phyloP scores from a whole-genome alignment of 2,888 invertebrate genomes.

The Meiosimyza platycephala region DNA sequence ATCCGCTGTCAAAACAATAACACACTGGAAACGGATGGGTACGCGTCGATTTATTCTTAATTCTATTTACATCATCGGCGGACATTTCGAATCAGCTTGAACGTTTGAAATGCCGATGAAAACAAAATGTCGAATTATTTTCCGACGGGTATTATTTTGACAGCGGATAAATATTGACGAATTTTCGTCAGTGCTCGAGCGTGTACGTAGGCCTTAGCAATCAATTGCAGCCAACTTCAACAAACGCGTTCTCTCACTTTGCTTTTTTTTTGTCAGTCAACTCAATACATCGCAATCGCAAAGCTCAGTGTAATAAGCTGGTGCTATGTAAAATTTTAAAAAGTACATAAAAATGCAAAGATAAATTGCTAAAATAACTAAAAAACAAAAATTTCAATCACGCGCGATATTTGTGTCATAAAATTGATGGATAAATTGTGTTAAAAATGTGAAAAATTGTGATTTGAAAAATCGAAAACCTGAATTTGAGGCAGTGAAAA shows the following conservation, averaged over 20 bases:
- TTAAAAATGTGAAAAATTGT: constrained; percentile 43
- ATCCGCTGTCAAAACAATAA: no score
- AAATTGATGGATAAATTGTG: constrained; percentile 37
- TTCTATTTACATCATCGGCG: no score
- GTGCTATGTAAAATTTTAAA: constrained; percentile 47
- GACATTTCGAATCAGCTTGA: no score
- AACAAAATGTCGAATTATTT: no score
- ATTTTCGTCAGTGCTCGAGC: no score
- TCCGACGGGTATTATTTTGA: no score
- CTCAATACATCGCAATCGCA: constrained; percentile 29
- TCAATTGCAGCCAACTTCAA: constrained; percentile 34
- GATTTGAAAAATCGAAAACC: constrained; percentile 54
- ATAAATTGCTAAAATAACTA: constrained; percentile 49
- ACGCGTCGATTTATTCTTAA: no score
- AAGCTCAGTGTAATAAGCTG: constrained; percentile 25
- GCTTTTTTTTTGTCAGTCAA: constrained; percentile 34
- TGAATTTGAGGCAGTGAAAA: constrained; percentile 52
- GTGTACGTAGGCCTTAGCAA: not conserved
- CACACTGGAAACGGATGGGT: no score
- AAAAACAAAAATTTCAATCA: constrained; percentile 47
- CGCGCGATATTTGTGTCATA: constrained; percentile 22
- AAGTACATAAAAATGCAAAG: constrained; percentile 50
- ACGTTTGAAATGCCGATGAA: no score
- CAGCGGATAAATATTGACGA: no score
- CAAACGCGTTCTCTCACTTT: constrained; percentile 35